Base-by-base conservation (phyloP, 2,888 invertebrate genomes). In the Nezara viridula region DNA sequence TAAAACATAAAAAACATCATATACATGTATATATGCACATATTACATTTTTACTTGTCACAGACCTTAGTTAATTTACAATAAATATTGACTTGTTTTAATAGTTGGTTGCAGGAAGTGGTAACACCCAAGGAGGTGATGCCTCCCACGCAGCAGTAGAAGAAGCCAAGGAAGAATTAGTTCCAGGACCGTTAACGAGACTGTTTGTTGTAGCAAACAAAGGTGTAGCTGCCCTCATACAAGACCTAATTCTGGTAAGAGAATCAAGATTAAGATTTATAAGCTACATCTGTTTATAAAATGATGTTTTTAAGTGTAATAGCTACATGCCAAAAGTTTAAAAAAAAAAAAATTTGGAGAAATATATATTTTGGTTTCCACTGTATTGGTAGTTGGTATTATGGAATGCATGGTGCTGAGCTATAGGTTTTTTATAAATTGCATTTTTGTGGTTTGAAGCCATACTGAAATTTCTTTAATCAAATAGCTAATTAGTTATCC, bases 141-240 rank as follows among this genome's bases (percentile, higher is more conserved):
- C 94, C 90, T 95, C 95, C 6, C 60, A 88, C 60, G 95, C 93
- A 90, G 93, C 91, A 89, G 55, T 91, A 91, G 88, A 91, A 52
- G 90, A 90, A 47, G 91, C 89, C 60, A 91, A 91, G 86, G 95
- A 95, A 89, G 94, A 93, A 93, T 60, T 97, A 89, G 96, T 97
- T 92, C 97, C 97, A 93, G 97, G 97, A 92, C 97, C 97, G 89
- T 95, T 97, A 92, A 97, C 97, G 90, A 94, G 97, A 93, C 95
- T 97, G 89, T 96, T 97, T 93, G 96, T 97, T 92, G 95, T 97
- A 92, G 97, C 97, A 92, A 97, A 97, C 93, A 95, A 97, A 91
- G 97, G 97, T 91, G 95, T 97, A 92, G 96, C 97, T 92, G 97
- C 97, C 93, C 95, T 97, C 92, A 95, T 97, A 92, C 97, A 97